Evolutionary conservation across 1,140 invertebrate genomes (phyloP).

Genomic region (Zaprionus taronus): DNA sequence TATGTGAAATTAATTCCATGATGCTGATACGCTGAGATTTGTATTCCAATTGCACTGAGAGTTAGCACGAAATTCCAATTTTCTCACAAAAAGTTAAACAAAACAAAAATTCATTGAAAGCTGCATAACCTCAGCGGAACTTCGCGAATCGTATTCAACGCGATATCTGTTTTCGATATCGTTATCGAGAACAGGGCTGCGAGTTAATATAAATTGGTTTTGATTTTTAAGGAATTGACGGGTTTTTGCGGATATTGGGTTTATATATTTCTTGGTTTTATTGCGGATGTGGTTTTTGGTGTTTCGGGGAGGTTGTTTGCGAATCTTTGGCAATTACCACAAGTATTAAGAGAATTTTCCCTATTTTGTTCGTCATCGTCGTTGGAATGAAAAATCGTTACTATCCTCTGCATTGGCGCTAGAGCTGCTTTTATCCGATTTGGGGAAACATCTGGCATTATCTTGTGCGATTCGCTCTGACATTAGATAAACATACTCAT

Average conservation of each 20-base stretch:
- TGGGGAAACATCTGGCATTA: slow-evolving; percentile 28
- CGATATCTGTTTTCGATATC: background rate
- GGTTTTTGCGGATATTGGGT: slow-evolving; percentile 6
- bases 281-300: slow-evolving; percentile 4
- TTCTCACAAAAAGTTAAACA: background rate
- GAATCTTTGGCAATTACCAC: slow-evolving; percentile 65
- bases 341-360: slow-evolving; percentile 69
- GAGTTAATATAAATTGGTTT: background rate
- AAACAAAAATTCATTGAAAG: background rate
- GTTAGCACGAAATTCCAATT: background rate
- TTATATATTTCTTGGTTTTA: background rate
- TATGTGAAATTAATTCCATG: background rate
- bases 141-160: background rate
- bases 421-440: slow-evolving; percentile 59
- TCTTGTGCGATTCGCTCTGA: slow-evolving; percentile 51
- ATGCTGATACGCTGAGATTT: background rate
- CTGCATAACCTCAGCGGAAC: background rate
- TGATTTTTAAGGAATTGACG: background rate
- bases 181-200: slow-evolving; percentile 5
- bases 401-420: slow-evolving; percentile 50
- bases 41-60: background rate
- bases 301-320: background rate
- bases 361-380: slow-evolving; percentile 74
- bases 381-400: slow-evolving; percentile 70
- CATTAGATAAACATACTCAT: slow-evolving; percentile 60